Evolutionary conservation across 2,797 vertebrate species (phyloP), one percentile per base, ranked within the genome.

Genomic region (Acanthurus tractus): DNA sequence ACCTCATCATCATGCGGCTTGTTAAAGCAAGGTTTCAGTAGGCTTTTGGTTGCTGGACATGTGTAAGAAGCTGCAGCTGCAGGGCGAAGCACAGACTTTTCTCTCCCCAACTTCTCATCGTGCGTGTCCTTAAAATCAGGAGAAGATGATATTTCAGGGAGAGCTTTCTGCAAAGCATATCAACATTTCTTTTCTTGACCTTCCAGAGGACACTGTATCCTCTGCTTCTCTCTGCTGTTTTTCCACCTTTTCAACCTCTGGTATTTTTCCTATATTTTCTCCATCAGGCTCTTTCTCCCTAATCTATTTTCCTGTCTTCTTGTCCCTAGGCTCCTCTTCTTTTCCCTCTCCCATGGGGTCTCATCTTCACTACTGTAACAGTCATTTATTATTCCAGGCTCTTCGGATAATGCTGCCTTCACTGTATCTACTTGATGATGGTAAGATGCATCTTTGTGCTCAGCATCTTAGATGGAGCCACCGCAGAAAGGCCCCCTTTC

Each of bases 1-100:
- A 93, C 92, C 90, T 94, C 91, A 92, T 94, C 86, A 91, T 83
- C 79, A 42, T 49, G 63, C 69, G 17, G 79, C 70, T 85, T 65
- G 81, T 85, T 81, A 79, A 4, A 67, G 65, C 11, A 12, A 86
- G 72, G 54, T 72, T 87, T 85, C 82, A 2, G 44, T 8, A 78
- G 74, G 70, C 57, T 72, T 77, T 78, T 52, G 63, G 22, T 82
- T 54, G 74, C 79, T 2, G 59, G 65, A 82, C 76, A 64, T 57
- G 79, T 81, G 68, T 68, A 78, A 88, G 82, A 81, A 10, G n/a
- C 59, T 66, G 82, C 84, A 87, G 86, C 88, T 76, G 82, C 61
- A 57, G 61, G 65, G 69, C 22, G 20, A 45, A 73, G 61, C 63
- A 61, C 52, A 63, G 40, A 17, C 46, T 58, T 18, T 56, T 48